Evolutionary conservation across 2,888 invertebrate genomes (phyloP), one percentile per base, ranked within the genome.

Genomic region (Hemistola chrysoprasaria): DNA sequence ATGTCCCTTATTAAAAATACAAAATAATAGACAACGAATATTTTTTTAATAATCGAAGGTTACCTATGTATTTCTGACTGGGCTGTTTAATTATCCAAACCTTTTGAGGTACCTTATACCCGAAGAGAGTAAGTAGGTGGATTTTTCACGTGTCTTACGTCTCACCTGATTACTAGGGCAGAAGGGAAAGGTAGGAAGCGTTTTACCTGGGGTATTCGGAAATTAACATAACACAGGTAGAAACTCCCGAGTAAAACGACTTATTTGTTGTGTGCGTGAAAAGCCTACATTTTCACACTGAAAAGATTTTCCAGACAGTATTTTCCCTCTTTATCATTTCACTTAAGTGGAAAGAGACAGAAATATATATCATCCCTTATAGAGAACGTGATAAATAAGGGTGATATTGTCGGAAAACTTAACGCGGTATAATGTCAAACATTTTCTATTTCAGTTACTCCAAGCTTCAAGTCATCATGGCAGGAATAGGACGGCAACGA

Each of bases 61-160:
- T n/a, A n/a, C n/a, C n/a, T n/a, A n/a, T n/a, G n/a, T n/a, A n/a
- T n/a, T n/a, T n/a, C n/a, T n/a, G n/a, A n/a, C n/a, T n/a, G n/a
- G n/a, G n/a, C n/a, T n/a, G n/a, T n/a, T n/a, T n/a, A n/a, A n/a
- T n/a, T n/a, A n/a, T n/a, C n/a, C n/a, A 16, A 16, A 4, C 3
- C 4, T 2, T 16, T 3, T 3, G 4, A 16, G 16, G 16, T 16
- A 16, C 16, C 16, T 16, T 16, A 16, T 16, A 37, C 30, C 50
- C 33, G 51, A 51, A 60, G 66, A 66, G 57, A 56, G 56, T 56
- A 75, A 72, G 77, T 56, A 75, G 72, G 77, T 75, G 70, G 68
- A 73, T 70, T 77, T 78, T 80, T 80, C 72, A 87, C 86, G 81
- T 85, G 78, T 80, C 81, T 82, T 80, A 75, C 68, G 47, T 66